Percentiles rank a stretch among this genome's conserved stretches.
phyloP scores from a whole-genome alignment of 1,140 invertebrate genomes.

The Cotesia chilonis region DNA sequence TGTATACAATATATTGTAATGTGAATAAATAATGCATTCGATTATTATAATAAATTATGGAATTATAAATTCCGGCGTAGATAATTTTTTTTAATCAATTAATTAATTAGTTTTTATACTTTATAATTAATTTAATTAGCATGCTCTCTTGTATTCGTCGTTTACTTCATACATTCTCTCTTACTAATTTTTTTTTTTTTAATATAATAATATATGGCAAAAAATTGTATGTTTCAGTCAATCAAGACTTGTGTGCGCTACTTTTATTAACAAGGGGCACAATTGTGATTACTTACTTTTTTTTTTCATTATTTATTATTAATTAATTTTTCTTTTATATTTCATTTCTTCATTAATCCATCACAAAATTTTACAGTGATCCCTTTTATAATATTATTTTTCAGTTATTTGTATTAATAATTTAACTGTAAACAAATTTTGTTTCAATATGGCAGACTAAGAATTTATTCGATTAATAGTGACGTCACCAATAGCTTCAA shows the following conservation, averaged over 20 bases:
- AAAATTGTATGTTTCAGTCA: constrained; percentile 37
- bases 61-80: constrained; percentile 11
- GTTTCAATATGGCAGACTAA: too few species aligned
- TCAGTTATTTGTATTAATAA: background rate
- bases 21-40: constrained; percentile 33
- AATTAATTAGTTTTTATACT: too few species aligned
- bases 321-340: background rate
- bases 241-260: constrained; percentile 41
- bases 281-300: background rate
- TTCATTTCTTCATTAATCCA: background rate
- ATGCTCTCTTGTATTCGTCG: background rate
- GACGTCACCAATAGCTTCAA: too few species aligned
- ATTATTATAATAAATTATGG: constrained; percentile 31
- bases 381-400: background rate
- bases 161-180: background rate
- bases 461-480: too few species aligned
- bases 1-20: constrained; percentile 7
- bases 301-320: background rate
- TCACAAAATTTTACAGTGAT: constrained; percentile 10
- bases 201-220: constrained; percentile 33
- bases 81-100: constrained; percentile 27
- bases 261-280: constrained; percentile 16
- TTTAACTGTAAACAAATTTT: too few species aligned
- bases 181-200: constrained; percentile 5
- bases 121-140: too few species aligned